phyloP scores from a whole-genome alignment of 2,888 invertebrate genomes.

The Acleris laterana region DNA sequence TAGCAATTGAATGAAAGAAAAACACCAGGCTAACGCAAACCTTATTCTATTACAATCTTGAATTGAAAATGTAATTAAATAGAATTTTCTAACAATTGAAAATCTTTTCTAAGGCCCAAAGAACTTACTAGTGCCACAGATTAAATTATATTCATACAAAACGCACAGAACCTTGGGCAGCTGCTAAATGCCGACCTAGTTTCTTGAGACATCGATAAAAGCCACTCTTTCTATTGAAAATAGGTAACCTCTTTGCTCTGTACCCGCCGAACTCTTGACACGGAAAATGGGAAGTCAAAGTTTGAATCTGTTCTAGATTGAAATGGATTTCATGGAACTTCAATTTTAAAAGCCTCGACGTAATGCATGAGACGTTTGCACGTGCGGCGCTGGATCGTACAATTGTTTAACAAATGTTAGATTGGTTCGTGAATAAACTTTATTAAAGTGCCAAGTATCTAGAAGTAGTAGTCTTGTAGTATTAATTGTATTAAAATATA shows the following conservation, averaged over 20 bases:
- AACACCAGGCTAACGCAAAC: neutral
- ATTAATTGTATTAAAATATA: no score
- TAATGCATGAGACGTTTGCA: constrained; percentile 1
- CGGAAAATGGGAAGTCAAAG: constrained; percentile 49
- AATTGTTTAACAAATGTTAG: neutral
- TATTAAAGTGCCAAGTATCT: no score
- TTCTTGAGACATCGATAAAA: constrained; percentile 63
- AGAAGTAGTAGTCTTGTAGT: no score
- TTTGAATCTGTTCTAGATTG: constrained; percentile 42
- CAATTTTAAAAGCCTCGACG: constrained; percentile 24
- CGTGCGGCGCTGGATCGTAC: neutral
- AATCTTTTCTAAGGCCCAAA: neutral
- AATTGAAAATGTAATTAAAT: neutral
- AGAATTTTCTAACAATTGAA: neutral
- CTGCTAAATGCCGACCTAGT: constrained; percentile 62
- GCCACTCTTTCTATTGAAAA: constrained; percentile 61
- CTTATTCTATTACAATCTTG: neutral
- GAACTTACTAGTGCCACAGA: neutral
- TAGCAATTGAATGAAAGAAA: no score
- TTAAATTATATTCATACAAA: constrained; percentile 16
- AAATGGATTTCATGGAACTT: constrained; percentile 37
- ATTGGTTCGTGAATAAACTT: no score
- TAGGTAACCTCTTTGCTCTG: constrained; percentile 52
- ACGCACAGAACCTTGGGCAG: constrained; percentile 18
- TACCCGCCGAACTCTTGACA: constrained; percentile 52